phyloP scores from a whole-genome alignment of 2,888 invertebrate species.

The Drosophila quinaria region DNA sequence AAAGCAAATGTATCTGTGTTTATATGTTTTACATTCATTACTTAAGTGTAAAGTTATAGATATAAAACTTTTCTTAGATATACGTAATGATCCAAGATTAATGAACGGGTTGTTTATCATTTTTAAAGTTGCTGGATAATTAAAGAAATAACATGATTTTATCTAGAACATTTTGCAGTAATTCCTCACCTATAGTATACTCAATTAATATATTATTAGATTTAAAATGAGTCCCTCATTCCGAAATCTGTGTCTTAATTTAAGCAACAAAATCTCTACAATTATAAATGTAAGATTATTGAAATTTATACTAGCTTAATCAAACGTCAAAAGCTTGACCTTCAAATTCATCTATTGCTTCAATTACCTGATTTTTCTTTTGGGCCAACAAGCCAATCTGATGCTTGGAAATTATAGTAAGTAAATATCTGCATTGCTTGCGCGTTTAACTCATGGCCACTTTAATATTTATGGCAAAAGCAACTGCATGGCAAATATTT shows the following conservation, averaged over 20 bases:
- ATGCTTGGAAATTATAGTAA: neutral
- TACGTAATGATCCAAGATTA: neutral
- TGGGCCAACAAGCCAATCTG: neutral
- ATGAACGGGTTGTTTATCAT: neutral
- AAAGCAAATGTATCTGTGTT: neutral
- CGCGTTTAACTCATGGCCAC: slow-evolving; percentile 19
- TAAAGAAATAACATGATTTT: neutral
- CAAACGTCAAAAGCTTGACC: neutral
- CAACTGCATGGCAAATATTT: slow-evolving; percentile 69
- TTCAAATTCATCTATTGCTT: neutral
- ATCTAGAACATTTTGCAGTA: too few species aligned
- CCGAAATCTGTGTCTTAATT: too few species aligned
- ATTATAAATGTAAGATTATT: neutral
- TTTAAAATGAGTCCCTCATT: neutral
- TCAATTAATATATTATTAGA: too few species aligned
- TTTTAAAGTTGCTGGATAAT: neutral
- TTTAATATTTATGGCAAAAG: slow-evolving; percentile 60
- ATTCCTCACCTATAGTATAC: too few species aligned
- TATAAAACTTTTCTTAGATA: neutral
- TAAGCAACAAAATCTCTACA: too few species aligned
- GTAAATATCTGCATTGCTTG: neutral
- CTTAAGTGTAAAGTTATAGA: neutral
- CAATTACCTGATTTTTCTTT: neutral
- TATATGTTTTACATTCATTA: neutral
- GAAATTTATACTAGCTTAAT: neutral